These are phyloP conservation scores for Drosophila antonietae DNA, from an alignment of 2,888 invertebrate genomes.

Conservation along the genomic window DNA sequence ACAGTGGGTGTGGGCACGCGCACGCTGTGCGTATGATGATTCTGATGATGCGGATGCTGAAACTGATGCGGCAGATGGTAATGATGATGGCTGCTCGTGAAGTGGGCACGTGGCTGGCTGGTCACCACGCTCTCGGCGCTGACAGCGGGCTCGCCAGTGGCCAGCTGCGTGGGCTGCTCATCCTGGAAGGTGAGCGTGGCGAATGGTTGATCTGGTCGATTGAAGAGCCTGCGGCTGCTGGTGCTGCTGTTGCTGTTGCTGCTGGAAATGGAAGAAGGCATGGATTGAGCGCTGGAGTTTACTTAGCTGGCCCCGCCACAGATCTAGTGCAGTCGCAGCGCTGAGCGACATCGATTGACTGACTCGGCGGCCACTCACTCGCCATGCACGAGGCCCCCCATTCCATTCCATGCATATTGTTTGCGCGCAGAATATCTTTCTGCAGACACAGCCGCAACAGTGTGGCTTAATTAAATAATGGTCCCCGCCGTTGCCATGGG, in stretches of 20 bases:
- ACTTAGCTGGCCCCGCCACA: slow-evolving; percentile 18
- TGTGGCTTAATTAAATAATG: slow-evolving; percentile 68
- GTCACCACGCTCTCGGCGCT: slow-evolving; percentile 46
- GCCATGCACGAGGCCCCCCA: slow-evolving; percentile 43
- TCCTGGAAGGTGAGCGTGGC: slow-evolving; percentile 71
- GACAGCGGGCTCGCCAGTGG: slow-evolving; percentile 8
- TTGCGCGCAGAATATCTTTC: slow-evolving; percentile 57
- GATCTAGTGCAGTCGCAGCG: slow-evolving; percentile 41
- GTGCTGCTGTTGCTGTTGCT: slow-evolving; percentile 41
- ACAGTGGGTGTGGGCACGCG: slow-evolving; percentile 80
- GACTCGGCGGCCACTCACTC: slow-evolving; percentile 35
- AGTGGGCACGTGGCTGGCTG: slow-evolving; percentile 74
- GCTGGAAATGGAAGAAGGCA: slow-evolving; percentile 58
- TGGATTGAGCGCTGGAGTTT: slow-evolving; percentile 23
- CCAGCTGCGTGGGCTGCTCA: slow-evolving; percentile 53
- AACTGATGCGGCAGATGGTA: slow-evolving; percentile 83
- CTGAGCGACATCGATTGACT: slow-evolving; percentile 63
- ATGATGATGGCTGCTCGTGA: slow-evolving; percentile 82
- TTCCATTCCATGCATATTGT: neutral
- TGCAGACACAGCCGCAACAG: slow-evolving; percentile 45
- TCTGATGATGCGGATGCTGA: slow-evolving; percentile 83
- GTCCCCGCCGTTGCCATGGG: slow-evolving; percentile 58
- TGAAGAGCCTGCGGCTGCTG: slow-evolving; percentile 27
- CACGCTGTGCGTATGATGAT: slow-evolving; percentile 82
- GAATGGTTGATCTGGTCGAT: slow-evolving; percentile 31